Percentiles rank a stretch among this genome's conserved stretches.
Evolutionary conservation across 2,113 vertebrate genomes (phyloP).

Genomic region (Cynopterus brachyotis): DNA sequence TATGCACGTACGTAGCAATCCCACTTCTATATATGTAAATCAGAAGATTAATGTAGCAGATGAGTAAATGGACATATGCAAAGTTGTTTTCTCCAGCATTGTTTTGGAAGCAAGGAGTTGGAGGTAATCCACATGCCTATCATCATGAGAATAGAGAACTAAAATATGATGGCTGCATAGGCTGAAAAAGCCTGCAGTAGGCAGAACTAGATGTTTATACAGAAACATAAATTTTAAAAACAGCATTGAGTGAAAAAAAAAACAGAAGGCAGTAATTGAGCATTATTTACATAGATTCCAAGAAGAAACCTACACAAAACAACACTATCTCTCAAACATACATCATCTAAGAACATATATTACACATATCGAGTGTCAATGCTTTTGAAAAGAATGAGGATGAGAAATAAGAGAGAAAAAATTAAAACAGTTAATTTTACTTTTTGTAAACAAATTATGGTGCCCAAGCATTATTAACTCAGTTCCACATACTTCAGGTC

Average conservation of each 20-base stretch:
- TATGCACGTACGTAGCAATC: neutral
- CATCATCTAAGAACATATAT: neutral
- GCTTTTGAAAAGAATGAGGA: neutral
- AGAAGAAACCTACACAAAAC: neutral
- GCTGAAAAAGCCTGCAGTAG: neutral
- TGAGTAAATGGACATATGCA: neutral
- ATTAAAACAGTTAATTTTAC: conserved; percentile 10
- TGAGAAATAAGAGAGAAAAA: conserved; percentile 1
- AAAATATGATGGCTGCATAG: neutral
- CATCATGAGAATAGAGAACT: neutral
- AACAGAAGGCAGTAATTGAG: neutral
- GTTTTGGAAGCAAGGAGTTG: neutral
- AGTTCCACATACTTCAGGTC: neutral
- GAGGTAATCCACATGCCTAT: neutral
- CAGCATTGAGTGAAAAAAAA: neutral
- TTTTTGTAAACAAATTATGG: neutral
- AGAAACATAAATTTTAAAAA: conserved; percentile 3
- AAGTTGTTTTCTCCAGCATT: neutral
- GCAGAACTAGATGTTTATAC: neutral
- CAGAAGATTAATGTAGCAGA: neutral
- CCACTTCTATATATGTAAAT: neutral
- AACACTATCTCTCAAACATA: neutral
- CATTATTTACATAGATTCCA: neutral
- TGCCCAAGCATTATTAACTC: neutral
- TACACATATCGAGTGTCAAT: neutral